Evolutionary conservation across 2,888 invertebrate genomes (phyloP).

Genomic region (Ormyrus thymus): DNA sequence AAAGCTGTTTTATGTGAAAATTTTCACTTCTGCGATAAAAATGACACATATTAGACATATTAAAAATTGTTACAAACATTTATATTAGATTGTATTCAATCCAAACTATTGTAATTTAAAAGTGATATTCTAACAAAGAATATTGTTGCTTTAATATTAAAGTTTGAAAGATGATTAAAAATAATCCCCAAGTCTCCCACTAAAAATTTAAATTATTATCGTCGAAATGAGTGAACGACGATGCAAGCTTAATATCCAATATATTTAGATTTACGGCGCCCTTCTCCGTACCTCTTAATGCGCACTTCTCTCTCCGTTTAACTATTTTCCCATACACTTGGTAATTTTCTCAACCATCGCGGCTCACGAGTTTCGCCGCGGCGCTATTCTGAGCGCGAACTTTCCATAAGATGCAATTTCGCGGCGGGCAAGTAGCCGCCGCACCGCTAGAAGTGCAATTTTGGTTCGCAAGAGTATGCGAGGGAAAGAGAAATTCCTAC

Average conservation of each 20-base stretch:
- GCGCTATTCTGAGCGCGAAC: conserved; percentile 61
- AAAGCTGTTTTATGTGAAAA: too few relatives aligned
- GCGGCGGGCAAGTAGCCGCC: conserved; percentile 57
- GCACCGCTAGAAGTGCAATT: conserved; percentile 55
- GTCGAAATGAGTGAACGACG: not conserved
- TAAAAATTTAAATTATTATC: too few relatives aligned
- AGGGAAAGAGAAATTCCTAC: not conserved
- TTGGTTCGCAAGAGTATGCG: conserved; percentile 33
- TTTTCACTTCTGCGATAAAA: too few relatives aligned
- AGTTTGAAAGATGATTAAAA: too few relatives aligned
- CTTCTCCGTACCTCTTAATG: conserved; percentile 41
- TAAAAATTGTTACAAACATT: too few relatives aligned
- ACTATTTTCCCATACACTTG: conserved; percentile 43
- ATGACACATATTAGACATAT: too few relatives aligned
- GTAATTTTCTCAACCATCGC: conserved; percentile 46
- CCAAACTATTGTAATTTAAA: too few relatives aligned
- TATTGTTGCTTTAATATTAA: too few relatives aligned
- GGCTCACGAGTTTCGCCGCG: conserved; percentile 36
- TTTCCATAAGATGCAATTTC: conserved; percentile 70
- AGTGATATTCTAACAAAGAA: too few relatives aligned
- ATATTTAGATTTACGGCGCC: conserved; percentile 20
- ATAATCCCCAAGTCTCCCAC: too few relatives aligned
- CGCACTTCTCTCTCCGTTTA: conserved; percentile 63
- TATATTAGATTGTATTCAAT: too few relatives aligned
- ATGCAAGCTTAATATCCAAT: not conserved